Evolutionary conservation across 2,113 vertebrate species (phyloP).

Genomic region (Dipodomys stephensi): DNA sequence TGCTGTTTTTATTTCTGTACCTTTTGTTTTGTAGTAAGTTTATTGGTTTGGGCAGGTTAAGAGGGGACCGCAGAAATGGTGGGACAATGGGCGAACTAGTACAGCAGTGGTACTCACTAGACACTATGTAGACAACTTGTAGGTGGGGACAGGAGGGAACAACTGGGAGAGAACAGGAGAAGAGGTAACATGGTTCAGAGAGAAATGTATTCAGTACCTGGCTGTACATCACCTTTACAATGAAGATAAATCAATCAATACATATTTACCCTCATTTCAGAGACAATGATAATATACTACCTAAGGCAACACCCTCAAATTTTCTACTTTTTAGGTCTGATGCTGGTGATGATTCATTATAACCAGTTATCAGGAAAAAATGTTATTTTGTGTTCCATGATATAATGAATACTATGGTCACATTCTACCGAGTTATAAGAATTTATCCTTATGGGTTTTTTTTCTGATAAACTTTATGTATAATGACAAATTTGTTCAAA

Average conservation of each 20-base stretch:
- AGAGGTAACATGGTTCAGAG: too few relatives aligned
- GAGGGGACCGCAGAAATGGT: too few relatives aligned
- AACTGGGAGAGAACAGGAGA: too few relatives aligned
- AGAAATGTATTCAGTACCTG: too few relatives aligned
- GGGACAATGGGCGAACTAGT: too few relatives aligned
- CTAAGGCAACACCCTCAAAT: background rate
- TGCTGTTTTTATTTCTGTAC: too few relatives aligned
- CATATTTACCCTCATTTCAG: background rate
- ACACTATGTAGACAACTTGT: too few relatives aligned
- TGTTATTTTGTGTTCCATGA: background rate
- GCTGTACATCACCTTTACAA: too few relatives aligned
- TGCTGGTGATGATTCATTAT: conserved; percentile 28
- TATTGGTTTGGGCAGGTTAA: too few relatives aligned
- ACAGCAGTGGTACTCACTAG: too few relatives aligned
- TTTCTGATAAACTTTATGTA: background rate
- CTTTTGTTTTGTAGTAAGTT: too few relatives aligned
- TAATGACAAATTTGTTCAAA: background rate
- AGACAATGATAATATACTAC: background rate
- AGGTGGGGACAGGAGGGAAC: too few relatives aligned
- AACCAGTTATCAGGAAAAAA: background rate
- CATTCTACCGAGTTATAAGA: conserved; percentile 73
- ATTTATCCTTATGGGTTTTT: background rate
- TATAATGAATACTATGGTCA: conserved; percentile 47
- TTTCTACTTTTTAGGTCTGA: background rate
- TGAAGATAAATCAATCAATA: background rate